Base-by-base conservation (phyloP, 1,140 invertebrate genomes). In the Augochlora pura region DNA sequence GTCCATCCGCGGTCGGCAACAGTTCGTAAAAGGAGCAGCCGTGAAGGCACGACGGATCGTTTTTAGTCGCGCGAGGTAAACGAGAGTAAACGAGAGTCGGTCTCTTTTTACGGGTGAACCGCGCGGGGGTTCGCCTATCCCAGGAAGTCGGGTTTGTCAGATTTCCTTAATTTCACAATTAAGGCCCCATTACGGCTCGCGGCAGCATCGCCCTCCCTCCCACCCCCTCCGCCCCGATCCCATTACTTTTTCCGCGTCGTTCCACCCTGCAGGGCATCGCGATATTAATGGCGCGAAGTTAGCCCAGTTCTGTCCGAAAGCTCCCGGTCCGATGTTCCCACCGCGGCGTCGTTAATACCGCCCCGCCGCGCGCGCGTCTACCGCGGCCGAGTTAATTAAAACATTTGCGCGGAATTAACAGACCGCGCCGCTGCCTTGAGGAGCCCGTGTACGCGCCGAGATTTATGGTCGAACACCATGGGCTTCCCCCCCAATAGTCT, bases 251-350 rank as follows among this genome's bases (percentile, higher is more conserved):
- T 77, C 68, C 75, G 54, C 65, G 49, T n/a, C 38, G 57, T 70
- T 62, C 46, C 42, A 77, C 59, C 27, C 67, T 52, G 75, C 57
- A 49, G 75, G 67, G n/a, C 67, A 54, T 25, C 75, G 67, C 49
- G 67, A 80, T 67, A 76, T 80, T 76, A 80, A 73, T 69, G 73
- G 32, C 74, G 52, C 67, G 60, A 81, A 80, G 71, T 80, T 75
- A 75, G 78, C 64, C 78, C 65, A 80, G 23, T 80, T 80, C 73
- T 79, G 70, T 59, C 63, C 25, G 74, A 64, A 52, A 27, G 52
- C 65, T 78, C 49, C 1, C 74, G 25, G 38, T 21, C 46, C 73
- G 6, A 21, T 67, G 66, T 65, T 81, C 77, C 77, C 64, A 77
- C 54, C 32, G 32, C 32, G 1, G 32, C 32, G 32, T 32, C 32